phyloP scores from a whole-genome alignment of 2,888 invertebrate genomes.

The Acrocyrtus sp. region DNA sequence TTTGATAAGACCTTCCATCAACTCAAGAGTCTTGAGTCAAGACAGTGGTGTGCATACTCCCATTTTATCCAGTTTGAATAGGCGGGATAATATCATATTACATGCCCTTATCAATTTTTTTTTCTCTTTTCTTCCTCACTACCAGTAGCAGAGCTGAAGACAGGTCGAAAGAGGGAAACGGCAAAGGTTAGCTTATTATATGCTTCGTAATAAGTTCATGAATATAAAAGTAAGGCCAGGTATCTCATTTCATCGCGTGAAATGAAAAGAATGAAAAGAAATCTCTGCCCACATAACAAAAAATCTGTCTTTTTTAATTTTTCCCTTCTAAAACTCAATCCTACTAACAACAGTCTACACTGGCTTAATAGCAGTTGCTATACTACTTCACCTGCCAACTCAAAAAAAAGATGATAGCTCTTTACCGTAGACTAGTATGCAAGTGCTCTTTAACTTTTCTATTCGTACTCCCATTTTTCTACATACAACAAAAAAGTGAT shows the following conservation, averaged over 20 bases:
- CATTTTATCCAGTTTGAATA: background rate
- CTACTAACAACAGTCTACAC: too few species aligned
- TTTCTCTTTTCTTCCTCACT: background rate
- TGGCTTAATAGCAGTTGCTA: too few species aligned
- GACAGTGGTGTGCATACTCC: background rate
- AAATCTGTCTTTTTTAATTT: too few species aligned
- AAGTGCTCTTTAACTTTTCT: too few species aligned
- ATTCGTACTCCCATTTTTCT: too few species aligned
- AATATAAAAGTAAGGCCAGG: background rate
- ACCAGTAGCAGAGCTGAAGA: background rate
- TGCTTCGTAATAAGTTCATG: background rate
- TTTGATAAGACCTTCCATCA: too few species aligned
- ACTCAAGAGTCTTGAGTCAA: too few species aligned
- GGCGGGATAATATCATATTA: background rate
- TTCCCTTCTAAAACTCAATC: too few species aligned
- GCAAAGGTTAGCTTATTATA: conserved; percentile 38
- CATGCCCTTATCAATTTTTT: conserved; percentile 16
- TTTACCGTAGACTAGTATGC: too few species aligned
- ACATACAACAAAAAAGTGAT: background rate
- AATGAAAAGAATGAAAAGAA: background rate
- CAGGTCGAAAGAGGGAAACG: conserved; percentile 14
- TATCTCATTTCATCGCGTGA: conserved; percentile 10
- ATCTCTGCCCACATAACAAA: background rate
- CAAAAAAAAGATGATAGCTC: too few species aligned
- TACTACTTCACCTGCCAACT: too few species aligned